A percentile compares a stretch with the other conserved stretches of the same genome.
Conservation (phyloP, 2,888 invertebrate genomes). For the Oxystoma pomonae region DNA sequence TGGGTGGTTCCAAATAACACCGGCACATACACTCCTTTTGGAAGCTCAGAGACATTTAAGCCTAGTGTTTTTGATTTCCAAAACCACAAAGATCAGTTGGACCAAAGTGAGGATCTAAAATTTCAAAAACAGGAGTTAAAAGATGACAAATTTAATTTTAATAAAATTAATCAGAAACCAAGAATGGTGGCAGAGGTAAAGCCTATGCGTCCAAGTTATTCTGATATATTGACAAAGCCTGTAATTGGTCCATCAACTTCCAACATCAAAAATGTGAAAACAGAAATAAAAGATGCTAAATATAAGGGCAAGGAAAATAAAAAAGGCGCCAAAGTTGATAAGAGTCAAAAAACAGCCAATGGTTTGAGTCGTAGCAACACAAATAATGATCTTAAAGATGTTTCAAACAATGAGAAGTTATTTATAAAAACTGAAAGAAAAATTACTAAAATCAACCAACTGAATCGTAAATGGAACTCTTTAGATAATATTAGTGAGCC, state of each 20-base stretch:
- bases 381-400: constrained; percentile 51
- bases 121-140: constrained; percentile 26
- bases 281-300: constrained; percentile 45
- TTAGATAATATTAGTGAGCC: constrained; percentile 52
- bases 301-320: constrained; percentile 42
- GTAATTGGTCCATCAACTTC: constrained; percentile 43
- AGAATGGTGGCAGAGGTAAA: constrained; percentile 81
- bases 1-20: constrained; percentile 64
- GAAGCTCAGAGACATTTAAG: constrained; percentile 51
- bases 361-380: constrained; percentile 52
- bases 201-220: constrained; percentile 83
- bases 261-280: constrained; percentile 42
- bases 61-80: constrained; percentile 42
- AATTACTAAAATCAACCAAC: constrained; percentile 44
- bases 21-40: constrained; percentile 72
- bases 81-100: constrained; percentile 35
- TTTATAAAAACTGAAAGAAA: constrained; percentile 44
- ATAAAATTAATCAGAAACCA: constrained; percentile 54
- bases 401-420: constrained; percentile 34
- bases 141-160: constrained; percentile 49
- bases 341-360: constrained; percentile 38
- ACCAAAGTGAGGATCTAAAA: constrained; percentile 41
- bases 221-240: constrained; percentile 73
- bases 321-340: constrained; percentile 46
- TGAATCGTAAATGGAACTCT: constrained; percentile 58